Conservation (phyloP, 35 echinoderm and acorn worm genomes). For the Apostichopus californicus region DNA sequence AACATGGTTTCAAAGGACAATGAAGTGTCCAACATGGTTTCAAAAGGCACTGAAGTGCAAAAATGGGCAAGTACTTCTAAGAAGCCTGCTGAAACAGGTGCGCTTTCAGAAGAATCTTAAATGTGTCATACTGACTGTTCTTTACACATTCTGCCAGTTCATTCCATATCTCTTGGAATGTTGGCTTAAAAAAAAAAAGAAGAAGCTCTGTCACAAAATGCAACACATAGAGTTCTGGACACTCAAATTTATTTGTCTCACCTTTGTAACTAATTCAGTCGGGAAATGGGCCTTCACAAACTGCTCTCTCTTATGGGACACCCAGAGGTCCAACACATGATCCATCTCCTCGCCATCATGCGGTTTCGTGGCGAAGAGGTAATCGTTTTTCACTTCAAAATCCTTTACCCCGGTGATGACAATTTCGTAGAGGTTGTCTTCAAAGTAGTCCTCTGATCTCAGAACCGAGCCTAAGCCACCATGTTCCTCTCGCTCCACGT, state of each 20-base stretch:
- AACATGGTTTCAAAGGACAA: no score
- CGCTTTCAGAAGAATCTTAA: no score
- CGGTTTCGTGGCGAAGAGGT: slow-evolving; percentile 84
- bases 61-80: no score
- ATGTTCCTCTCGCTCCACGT: slow-evolving; percentile 74
- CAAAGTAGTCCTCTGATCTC: slow-evolving; percentile 91
- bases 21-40: no score
- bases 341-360: neutral
- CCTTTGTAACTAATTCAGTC: slow-evolving; percentile 43
- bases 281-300: slow-evolving; percentile 72
- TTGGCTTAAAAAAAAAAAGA: neutral
- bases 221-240: neutral
- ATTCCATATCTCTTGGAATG: no score
- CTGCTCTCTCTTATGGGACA: slow-evolving; percentile 72
- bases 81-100: no score
- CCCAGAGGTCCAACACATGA: slow-evolving; percentile 60
- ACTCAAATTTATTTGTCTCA: neutral
- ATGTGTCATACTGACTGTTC: no score
- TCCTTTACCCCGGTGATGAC: slow-evolving; percentile 73
- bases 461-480: slow-evolving; percentile 45
- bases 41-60: no score
- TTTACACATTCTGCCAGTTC: no score
- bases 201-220: neutral
- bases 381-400: slow-evolving; percentile 84
- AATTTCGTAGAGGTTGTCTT: slow-evolving; percentile 54